A percentile compares a stretch with the other conserved stretches of the same genome.
These are phyloP conservation scores for Catostylus mosaicus DNA, from an alignment of 30 jellyfish, hydroid and myxozoan genomes.

Conservation along the genomic window DNA sequence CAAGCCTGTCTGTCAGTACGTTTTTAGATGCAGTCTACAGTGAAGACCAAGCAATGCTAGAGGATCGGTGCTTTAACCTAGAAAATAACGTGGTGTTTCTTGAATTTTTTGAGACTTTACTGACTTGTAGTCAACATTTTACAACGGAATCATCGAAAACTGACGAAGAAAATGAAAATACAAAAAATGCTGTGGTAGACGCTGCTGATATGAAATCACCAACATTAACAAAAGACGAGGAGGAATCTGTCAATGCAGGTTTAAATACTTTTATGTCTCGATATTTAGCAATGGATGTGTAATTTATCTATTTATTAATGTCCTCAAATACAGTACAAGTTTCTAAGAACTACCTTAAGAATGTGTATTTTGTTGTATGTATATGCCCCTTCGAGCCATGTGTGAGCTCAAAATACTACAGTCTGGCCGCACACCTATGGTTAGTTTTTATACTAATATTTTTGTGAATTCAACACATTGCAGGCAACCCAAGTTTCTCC, in stretches of 20 bases:
- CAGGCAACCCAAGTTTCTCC: too few relatives aligned
- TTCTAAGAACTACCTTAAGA: too few relatives aligned
- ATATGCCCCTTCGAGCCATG: too few relatives aligned
- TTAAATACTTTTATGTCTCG: background rate
- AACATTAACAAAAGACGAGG: slow-evolving; percentile 25
- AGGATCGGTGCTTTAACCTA: slow-evolving; percentile 61
- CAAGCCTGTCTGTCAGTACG: slow-evolving; percentile 48
- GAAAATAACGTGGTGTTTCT: slow-evolving; percentile 67
- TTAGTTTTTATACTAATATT: too few relatives aligned
- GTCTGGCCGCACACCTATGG: too few relatives aligned
- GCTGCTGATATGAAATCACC: slow-evolving; percentile 40
- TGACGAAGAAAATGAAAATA: background rate
- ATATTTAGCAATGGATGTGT: too few relatives aligned
- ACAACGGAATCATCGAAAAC: background rate
- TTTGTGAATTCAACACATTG: too few relatives aligned
- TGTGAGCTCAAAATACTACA: too few relatives aligned
- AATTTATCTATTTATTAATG: too few relatives aligned
- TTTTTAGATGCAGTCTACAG: slow-evolving; percentile 51
- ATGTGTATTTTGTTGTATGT: background rate
- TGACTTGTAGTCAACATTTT: slow-evolving; percentile 59
- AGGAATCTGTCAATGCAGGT: slow-evolving; percentile 21
- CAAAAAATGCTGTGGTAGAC: background rate
- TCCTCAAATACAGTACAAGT: too few relatives aligned
- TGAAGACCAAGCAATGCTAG: slow-evolving; percentile 54
- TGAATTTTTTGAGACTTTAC: slow-evolving; percentile 74